Percentiles rank a stretch among this genome's conserved stretches.
Evolutionary conservation across 2,113 vertebrate genomes (phyloP).

Genomic region (Fulica atra): DNA sequence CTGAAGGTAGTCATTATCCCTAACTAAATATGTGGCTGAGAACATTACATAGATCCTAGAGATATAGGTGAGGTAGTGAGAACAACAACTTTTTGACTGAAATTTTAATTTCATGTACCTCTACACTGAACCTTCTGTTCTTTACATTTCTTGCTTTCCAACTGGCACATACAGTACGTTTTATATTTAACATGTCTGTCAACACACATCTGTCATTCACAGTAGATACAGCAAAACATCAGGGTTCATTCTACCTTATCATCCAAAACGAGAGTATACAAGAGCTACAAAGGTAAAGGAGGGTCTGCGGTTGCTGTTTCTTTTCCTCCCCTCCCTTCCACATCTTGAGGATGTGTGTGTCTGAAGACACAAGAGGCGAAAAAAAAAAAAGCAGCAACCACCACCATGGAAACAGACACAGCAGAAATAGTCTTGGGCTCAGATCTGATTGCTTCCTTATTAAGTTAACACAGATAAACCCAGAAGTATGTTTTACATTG

Average conservation of each 20-base stretch:
- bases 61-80: fast-evolving
- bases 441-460: not conserved
- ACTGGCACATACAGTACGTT: not conserved
- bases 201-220: not conserved
- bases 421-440: not conserved
- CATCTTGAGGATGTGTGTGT: not conserved
- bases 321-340: not conserved
- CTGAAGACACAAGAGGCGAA: not conserved
- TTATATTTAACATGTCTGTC: not conserved
- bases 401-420: not conserved
- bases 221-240: not conserved
- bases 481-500: not conserved
- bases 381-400: not conserved
- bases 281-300: not conserved
- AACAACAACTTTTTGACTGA: not conserved
- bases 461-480: not conserved
- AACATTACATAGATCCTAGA: not conserved
- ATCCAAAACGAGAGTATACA: not conserved
- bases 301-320: not conserved
- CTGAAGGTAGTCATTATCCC: not conserved
- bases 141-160: not conserved
- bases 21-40: not conserved
- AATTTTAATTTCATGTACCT: not conserved
- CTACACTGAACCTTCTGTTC: not conserved
- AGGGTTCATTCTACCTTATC: not conserved